Evolutionary conservation across 2,888 invertebrate genomes (phyloP), one percentile per base, ranked within the genome.

Genomic region (Chrysina gloriosa): DNA sequence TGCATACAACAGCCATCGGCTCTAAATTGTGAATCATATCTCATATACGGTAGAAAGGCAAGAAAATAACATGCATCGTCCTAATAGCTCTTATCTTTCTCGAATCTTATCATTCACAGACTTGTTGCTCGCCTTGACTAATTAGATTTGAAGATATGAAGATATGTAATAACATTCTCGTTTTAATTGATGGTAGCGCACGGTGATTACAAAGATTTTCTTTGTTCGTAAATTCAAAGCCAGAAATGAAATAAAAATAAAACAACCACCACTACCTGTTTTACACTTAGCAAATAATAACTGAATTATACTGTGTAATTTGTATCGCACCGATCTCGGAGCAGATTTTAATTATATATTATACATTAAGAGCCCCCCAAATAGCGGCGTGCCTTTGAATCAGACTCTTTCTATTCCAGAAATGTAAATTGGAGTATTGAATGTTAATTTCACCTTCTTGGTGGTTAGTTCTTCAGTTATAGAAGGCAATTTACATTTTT

Each of bases 281-380:
- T 63, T 63, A 63, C 63, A 11, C 34, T 63, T 31, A 63, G 48
- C 29, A 63, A 63, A 63, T 47, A 63, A 48, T 48, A 63, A 63
- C 63, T 31, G 48, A 63, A 63, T 63, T 63, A 63, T 31, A 34
- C 47, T 63, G 31, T 21, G 48, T 39, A 58, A 58, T 58, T 31
- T 58, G 5, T 58, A 58, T 58, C 58, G 39, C 11, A 58, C 34
- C 36, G 36, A 58, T 58, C 58, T 58, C 31, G 23, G 11, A 36
- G 1, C 58, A 39, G 39, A 58, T 58, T 58, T 48, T 63, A 63
- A 63, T 63, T 63, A 48, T 63, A 63, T 63, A 47, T 63, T 11
- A 31, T 31, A 47, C 29, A 63, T 63, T 48, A 63, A 39, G 25
- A 58, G 11, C n/a, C 11, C 11, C 9, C 4, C 3, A 11, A 39